Evolutionary conservation across 2,888 invertebrate genomes (phyloP).

Genomic region (Epiblema foenella): DNA sequence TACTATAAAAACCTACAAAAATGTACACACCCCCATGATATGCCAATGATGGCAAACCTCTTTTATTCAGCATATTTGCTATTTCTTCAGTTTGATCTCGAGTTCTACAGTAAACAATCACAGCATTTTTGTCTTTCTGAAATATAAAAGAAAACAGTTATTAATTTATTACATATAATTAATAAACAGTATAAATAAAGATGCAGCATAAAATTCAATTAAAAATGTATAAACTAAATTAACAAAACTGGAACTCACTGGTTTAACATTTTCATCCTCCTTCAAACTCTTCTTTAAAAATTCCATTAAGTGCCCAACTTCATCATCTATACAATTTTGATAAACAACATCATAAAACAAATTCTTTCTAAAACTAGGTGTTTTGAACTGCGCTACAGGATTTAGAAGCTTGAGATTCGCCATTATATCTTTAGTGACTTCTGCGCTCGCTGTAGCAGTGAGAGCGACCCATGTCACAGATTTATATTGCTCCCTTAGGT

Average conservation of each 20-base stretch:
- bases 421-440: slow-evolving; percentile 94
- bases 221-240: no score
- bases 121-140: slow-evolving; percentile 87
- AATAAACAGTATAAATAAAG: no score
- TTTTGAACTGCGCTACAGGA: slow-evolving; percentile 90
- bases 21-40: slow-evolving; percentile 94
- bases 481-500: slow-evolving; percentile 82
- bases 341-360: slow-evolving; percentile 97
- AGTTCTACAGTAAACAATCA: slow-evolving; percentile 98
- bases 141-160: slow-evolving; percentile 49
- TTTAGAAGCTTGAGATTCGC: slow-evolving; percentile 88
- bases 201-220: no score
- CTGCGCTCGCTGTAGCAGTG: slow-evolving; percentile 95
- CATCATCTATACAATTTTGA: slow-evolving; percentile 93
- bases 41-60: slow-evolving; percentile 90
- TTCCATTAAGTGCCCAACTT: slow-evolving; percentile 90
- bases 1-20: background rate
- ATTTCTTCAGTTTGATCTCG: slow-evolving; percentile 95
- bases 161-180: no score
- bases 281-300: slow-evolving; percentile 89
- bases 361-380: slow-evolving; percentile 96
- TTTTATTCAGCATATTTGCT: slow-evolving; percentile 89
- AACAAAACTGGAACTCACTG: slow-evolving; percentile 61
- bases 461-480: slow-evolving; percentile 94
- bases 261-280: slow-evolving; percentile 80